Evolutionary conservation across 2,797 vertebrate species (phyloP).

Genomic region (Psittacula echo): DNA sequence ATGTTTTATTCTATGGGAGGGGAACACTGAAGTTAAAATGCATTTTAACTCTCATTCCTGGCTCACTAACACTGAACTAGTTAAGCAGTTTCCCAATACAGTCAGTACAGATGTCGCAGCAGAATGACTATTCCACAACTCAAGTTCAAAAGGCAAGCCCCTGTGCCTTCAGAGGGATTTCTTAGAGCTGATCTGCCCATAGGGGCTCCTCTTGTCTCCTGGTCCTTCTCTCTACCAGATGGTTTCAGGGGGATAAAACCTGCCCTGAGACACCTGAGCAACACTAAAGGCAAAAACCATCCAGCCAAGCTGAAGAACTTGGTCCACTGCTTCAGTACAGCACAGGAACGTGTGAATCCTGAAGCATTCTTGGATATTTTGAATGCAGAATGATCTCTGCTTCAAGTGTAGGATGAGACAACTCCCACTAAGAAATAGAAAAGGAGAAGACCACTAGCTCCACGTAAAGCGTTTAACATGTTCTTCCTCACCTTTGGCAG

Average conservation of each 20-base stretch:
- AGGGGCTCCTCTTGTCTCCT: not conserved
- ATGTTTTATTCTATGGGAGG: not conserved
- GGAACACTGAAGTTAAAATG: not conserved
- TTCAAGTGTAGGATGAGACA: not conserved
- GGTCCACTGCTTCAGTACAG: not conserved
- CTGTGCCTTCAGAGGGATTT: not conserved
- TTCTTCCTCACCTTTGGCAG: rapidly evolving
- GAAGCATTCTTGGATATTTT: not conserved
- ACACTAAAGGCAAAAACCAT: not conserved
- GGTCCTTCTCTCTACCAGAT: too few species aligned
- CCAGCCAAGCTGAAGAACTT: not conserved
- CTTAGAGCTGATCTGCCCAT: not conserved
- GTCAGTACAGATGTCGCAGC: not conserved
- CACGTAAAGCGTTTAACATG: not conserved
- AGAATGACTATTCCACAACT: not conserved
- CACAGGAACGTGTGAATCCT: not conserved
- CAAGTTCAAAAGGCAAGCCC: not conserved
- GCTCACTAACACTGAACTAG: not conserved
- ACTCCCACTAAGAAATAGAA: not conserved
- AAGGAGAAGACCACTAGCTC: not conserved
- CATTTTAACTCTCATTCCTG: not conserved
- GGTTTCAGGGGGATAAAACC: too few species aligned
- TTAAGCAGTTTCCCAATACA: not conserved
- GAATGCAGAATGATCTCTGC: not conserved
- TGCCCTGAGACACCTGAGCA: not conserved